Base-by-base conservation (phyloP, 2,888 invertebrate species). In the Lasioglossum villosulum region DNA sequence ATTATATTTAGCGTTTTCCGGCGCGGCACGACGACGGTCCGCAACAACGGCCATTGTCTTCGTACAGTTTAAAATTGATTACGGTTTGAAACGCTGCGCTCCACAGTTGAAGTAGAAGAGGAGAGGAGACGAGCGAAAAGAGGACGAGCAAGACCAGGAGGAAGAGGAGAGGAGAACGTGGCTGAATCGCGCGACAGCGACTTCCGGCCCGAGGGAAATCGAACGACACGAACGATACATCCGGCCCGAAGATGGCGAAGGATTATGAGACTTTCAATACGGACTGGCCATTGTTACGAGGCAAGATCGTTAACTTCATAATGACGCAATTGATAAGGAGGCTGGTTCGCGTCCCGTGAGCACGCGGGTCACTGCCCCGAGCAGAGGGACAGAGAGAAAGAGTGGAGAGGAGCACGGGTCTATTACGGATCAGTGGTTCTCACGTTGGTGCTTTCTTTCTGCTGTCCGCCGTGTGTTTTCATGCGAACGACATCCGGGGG, bases 271-370 rank as follows among this genome's bases (percentile, higher is more conserved):
- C 90, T 88, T 90, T 91, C 90, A 91, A 90, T 91, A 91, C 89
- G 84, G 85, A 80, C 80, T 76, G 83, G 78, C 86, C 82, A 91
- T 91, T 92, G 92, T 92, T 91, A 89, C 87, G 83, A 86, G 30
- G 89, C 88, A 88, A 92, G 92, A 93, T 91, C 92, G 92, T 93
- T 92, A 93, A 93, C 92, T 92, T 91, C 88, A 88, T 92, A 93
- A 93, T 90, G 91, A 91, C 89, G 90, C 91, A 91, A 93, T 93
- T 93, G 93, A 93, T 92, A 93, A 92, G 88, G 80, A 85, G 88
- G 82, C 86, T 81, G 81, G 66, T 79, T 80, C 83, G 83, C 75
- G 89, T 90, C 90, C 88, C 84, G 86, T 87, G 86, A 86, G 87
- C 76, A 75, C 82, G 5, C 30, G 80, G 90, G 90, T 91, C 92